Evolutionary conservation across 2,113 vertebrate genomes (phyloP).

Genomic region (Cariama cristata): DNA sequence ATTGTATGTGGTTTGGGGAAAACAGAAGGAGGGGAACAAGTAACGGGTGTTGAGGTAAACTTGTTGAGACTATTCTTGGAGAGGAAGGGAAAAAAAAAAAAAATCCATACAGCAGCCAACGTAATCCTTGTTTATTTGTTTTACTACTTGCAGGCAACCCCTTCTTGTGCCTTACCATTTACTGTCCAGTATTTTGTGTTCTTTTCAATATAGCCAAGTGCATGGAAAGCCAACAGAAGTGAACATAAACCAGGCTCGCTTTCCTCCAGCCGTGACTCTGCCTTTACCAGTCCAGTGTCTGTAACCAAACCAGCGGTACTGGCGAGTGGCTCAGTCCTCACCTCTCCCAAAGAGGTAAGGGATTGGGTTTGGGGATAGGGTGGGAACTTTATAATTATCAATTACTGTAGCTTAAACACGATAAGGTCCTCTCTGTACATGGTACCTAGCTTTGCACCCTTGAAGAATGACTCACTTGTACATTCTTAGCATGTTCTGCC

Average conservation of each 20-base stretch:
- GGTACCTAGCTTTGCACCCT: background rate
- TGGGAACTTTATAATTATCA: background rate
- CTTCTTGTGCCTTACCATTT: background rate
- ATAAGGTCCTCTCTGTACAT: background rate
- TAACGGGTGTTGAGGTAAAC: background rate
- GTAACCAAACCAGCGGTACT: conserved; percentile 93
- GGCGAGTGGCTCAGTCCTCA: conserved; percentile 85
- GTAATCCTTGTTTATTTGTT: background rate
- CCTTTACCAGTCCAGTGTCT: conserved; percentile 96
- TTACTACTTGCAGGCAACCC: background rate
- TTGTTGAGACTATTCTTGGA: background rate
- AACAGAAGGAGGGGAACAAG: background rate
- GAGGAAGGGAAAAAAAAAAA: background rate
- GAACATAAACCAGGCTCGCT: conserved; percentile 92
- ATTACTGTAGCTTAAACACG: background rate
- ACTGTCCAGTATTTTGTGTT: background rate
- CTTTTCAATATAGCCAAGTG: conserved; percentile 82
- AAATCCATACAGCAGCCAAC: background rate
- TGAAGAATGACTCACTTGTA: background rate
- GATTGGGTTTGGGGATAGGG: background rate
- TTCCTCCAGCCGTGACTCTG: conserved; percentile 91
- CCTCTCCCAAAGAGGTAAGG: conserved; percentile 94
- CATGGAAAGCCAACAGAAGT: conserved; percentile 93
- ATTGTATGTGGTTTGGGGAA: background rate
- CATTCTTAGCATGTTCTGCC: background rate